Evolutionary conservation across 2,113 vertebrate species (phyloP).

Genomic region (Grantiella picta): DNA sequence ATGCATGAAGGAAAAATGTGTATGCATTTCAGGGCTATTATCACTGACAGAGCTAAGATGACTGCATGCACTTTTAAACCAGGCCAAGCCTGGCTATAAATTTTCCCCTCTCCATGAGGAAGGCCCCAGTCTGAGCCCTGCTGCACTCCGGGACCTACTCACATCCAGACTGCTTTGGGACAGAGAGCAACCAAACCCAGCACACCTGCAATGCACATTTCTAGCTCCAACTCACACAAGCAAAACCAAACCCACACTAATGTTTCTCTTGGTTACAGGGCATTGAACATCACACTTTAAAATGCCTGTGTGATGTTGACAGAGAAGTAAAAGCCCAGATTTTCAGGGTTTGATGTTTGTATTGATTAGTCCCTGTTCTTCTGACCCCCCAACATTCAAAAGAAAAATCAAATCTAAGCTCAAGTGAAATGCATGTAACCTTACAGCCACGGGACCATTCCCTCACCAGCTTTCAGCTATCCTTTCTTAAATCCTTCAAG

Average conservation of each 20-base stretch:
- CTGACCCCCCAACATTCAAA: neutral
- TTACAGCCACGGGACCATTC: neutral
- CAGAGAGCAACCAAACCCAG: neutral
- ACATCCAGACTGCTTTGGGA: neutral
- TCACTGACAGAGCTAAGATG: neutral
- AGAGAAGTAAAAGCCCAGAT: neutral
- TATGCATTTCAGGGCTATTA: neutral
- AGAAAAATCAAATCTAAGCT: neutral
- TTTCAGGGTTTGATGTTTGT: neutral
- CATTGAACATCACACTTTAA: neutral
- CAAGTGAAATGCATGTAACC: neutral
- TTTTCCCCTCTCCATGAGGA: neutral
- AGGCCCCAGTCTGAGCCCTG: neutral
- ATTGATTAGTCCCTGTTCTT: neutral
- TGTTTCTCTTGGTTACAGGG: neutral
- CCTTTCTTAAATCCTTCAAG: neutral
- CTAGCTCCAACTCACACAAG: neutral
- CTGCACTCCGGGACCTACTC: neutral
- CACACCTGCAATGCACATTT: neutral
- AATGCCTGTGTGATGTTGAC: neutral
- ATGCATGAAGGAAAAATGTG: slow-evolving; percentile 24
- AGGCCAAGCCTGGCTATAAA: neutral
- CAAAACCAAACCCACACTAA: neutral
- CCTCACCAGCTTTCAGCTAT: neutral
- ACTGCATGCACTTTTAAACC: neutral